These are phyloP conservation scores for Bombus sylvicola DNA, from an alignment of 1,140 invertebrate species.

Conservation along the genomic window DNA sequence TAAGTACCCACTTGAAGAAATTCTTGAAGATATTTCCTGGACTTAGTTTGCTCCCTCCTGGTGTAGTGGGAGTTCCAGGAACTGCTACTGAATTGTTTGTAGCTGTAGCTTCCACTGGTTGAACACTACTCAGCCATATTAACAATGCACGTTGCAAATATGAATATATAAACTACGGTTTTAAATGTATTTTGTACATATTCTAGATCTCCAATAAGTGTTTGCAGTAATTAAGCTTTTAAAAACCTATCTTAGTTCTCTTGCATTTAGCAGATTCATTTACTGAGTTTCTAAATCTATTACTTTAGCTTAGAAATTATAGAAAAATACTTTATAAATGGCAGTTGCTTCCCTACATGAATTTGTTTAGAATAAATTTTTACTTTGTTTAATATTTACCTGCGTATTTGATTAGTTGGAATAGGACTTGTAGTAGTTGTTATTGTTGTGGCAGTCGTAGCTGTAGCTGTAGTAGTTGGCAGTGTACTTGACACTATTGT, in stretches of 20 bases:
- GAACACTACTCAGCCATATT: slow-evolving; percentile 78
- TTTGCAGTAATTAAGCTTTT: not conserved
- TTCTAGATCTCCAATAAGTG: not conserved
- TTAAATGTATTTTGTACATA: slow-evolving; percentile 30
- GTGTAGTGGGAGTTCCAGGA: slow-evolving; percentile 84
- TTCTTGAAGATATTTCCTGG: slow-evolving; percentile 96
- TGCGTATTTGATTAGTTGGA: slow-evolving; percentile 84
- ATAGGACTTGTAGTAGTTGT: slow-evolving; percentile 81
- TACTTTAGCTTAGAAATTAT: not conserved
- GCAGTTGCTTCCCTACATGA: slow-evolving; percentile 15
- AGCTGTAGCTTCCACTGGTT: slow-evolving; percentile 77
- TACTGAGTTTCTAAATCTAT: not conserved
- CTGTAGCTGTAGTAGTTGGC: slow-evolving; percentile 78
- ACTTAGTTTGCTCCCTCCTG: slow-evolving; percentile 89
- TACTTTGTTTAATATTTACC: slow-evolving; percentile 78
- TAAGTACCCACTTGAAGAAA: slow-evolving; percentile 93
- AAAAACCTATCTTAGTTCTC: not conserved
- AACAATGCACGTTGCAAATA: slow-evolving; percentile 64
- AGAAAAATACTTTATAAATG: slow-evolving; percentile 15
- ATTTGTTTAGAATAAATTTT: slow-evolving; percentile 16
- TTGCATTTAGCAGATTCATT: not conserved
- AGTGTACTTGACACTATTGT: slow-evolving; percentile 78
- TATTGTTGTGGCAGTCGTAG: slow-evolving; percentile 72
- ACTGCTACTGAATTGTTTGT: slow-evolving; percentile 83
- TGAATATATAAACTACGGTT: slow-evolving; percentile 48